These are phyloP conservation scores for Mobula birostris DNA, from an alignment of 2,113 vertebrate species.

Conservation along the genomic window DNA sequence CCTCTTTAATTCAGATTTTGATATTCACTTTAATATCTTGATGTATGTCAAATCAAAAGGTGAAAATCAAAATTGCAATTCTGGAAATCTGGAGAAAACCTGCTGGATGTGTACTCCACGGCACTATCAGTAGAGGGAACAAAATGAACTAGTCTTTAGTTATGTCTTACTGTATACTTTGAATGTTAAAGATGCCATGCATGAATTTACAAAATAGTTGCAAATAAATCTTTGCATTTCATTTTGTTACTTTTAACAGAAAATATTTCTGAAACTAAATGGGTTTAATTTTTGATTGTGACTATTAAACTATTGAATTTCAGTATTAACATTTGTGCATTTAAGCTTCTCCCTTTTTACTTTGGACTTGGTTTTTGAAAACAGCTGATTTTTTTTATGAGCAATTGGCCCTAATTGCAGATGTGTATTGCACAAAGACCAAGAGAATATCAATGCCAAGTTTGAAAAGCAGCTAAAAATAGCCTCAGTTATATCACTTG, in stretches of 20 bases:
- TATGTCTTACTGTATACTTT: background rate
- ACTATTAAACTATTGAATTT: too few relatives aligned
- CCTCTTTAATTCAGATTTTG: background rate
- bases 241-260: background rate
- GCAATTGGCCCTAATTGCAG: background rate
- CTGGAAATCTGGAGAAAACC: too few relatives aligned
- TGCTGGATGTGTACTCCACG: too few relatives aligned
- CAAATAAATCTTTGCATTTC: background rate
- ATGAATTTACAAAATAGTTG: background rate
- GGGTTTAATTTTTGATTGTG: background rate
- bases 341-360: background rate
- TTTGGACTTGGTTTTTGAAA: background rate
- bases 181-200: background rate
- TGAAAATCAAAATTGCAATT: too few relatives aligned
- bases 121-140: too few relatives aligned
- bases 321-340: background rate
- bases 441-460: background rate
- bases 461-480: background rate
- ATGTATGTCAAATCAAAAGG: background rate
- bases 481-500: background rate
- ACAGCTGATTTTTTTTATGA: background rate
- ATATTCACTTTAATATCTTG: background rate
- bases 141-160: too few relatives aligned
- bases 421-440: background rate
- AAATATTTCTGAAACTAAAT: background rate